Evolutionary conservation across 2,797 vertebrate species (phyloP).

Genomic region (Pseudopleuronectes americanus): DNA sequence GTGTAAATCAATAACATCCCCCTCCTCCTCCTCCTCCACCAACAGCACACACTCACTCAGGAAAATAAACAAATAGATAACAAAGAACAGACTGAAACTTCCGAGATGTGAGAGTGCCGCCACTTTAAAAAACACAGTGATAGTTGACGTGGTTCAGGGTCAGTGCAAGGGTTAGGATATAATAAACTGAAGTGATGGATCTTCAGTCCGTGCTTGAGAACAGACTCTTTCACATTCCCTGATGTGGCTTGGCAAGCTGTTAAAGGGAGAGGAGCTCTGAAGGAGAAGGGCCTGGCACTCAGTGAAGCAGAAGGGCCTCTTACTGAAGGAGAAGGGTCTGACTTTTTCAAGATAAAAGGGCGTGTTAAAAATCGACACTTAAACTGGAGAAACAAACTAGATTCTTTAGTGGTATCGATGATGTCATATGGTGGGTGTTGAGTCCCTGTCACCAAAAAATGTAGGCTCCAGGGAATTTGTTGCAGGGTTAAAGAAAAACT

Average conservation of each 20-base stretch:
- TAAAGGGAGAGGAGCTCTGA: conserved; percentile 56
- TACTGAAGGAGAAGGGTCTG: conserved; percentile 32
- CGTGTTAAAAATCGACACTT: conserved; percentile 15
- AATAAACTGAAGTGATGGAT: conserved; percentile 50
- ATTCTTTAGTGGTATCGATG: neutral
- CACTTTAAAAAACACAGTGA: conserved; percentile 35
- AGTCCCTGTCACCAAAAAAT: neutral
- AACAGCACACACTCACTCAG: conserved; percentile 14
- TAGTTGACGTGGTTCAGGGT: conserved; percentile 31
- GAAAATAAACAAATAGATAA: conserved; percentile 36
- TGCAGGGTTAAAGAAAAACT: neutral
- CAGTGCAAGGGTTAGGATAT: conserved; percentile 18
- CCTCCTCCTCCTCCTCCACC: neutral
- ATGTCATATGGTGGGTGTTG: neutral
- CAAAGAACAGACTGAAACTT: neutral
- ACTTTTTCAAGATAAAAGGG: conserved; percentile 40
- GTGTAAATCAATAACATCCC: conserved; percentile 66
- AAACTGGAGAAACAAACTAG: neutral
- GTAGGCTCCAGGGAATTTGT: too few relatives aligned
- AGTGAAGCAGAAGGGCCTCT: conserved; percentile 57
- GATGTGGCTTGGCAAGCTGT: conserved; percentile 65
- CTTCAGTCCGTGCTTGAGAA: conserved; percentile 58
- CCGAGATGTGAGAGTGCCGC: neutral
- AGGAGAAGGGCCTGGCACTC: conserved; percentile 54
- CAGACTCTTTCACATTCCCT: conserved; percentile 57